Evolutionary conservation across 2,113 vertebrate species (phyloP).

Genomic region (Lichenostomus cassidix): DNA sequence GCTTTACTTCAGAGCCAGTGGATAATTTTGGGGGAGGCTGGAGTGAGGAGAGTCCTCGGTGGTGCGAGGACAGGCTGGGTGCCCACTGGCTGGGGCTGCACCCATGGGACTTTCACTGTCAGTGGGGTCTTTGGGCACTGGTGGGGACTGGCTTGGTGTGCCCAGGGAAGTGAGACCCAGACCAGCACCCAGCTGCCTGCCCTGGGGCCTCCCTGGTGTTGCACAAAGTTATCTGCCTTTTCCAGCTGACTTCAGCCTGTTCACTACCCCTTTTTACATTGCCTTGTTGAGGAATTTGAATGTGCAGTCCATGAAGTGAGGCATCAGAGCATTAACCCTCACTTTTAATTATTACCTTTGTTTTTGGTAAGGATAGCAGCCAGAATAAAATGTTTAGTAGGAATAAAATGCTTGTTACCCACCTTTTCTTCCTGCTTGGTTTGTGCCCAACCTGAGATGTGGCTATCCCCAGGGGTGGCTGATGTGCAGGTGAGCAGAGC

Average conservation of each 20-base stretch:
- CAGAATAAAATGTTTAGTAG: not conserved
- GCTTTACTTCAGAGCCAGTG: not conserved
- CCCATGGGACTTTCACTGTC: rapidly evolving
- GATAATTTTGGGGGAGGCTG: not conserved
- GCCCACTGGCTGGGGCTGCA: not conserved
- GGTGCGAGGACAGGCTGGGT: rapidly evolving
- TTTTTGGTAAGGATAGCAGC: not conserved
- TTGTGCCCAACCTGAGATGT: not conserved
- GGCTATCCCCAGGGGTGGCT: not conserved
- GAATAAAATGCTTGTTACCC: not conserved
- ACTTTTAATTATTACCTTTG: not conserved
- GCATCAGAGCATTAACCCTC: not conserved
- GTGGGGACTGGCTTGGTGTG: not conserved
- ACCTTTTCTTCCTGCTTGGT: not conserved
- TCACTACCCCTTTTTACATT: not conserved
- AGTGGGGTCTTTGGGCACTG: not conserved
- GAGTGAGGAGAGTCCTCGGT: rapidly evolving
- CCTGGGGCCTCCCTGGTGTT: not conserved
- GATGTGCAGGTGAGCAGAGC: no score
- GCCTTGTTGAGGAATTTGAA: slow-evolving; percentile 3
- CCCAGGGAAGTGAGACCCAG: not conserved
- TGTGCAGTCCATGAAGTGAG: not conserved
- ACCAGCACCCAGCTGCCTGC: not conserved
- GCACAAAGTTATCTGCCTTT: not conserved
- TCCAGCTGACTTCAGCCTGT: not conserved